Conservation (phyloP, 2,797 vertebrate species). For the Gymnocypris eckloni region DNA sequence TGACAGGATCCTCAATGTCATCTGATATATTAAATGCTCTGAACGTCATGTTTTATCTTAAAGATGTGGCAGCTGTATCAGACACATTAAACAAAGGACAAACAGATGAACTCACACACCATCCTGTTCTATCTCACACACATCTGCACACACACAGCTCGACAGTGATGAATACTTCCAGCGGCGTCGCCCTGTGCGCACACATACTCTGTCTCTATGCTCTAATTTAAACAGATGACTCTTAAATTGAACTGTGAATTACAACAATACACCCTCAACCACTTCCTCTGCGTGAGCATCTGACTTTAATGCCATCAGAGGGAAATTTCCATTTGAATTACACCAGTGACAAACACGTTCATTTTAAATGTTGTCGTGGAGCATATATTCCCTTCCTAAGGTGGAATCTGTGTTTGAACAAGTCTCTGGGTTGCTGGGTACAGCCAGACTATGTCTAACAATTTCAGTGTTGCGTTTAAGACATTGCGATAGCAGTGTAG, state of each 20-base stretch:
- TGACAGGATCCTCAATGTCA: neutral
- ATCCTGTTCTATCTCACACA: neutral
- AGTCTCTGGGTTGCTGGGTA: conserved; percentile 6
- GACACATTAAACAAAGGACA: neutral
- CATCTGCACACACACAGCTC: conserved; percentile 14
- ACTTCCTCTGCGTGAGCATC: neutral
- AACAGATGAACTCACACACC: conserved; percentile 15
- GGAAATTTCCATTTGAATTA: conserved; percentile 69
- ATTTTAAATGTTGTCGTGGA: conserved; percentile 61
- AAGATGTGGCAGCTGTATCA: neutral
- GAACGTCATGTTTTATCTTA: conserved; percentile 18
- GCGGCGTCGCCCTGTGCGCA: neutral
- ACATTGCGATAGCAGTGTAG: neutral
- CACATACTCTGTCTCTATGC: neutral
- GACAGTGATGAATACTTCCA: conserved; percentile 21
- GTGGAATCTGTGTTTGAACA: neutral
- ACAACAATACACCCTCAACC: conserved; percentile 39
- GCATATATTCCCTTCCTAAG: neutral
- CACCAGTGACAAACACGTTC: conserved; percentile 66
- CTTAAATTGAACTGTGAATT: conserved; percentile 66
- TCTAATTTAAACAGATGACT: conserved; percentile 74
- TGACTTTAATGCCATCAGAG: conserved; percentile 46
- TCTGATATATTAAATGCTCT: neutral
- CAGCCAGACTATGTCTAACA: neutral
- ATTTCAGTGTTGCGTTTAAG: neutral